Conservation (phyloP, 2,888 invertebrate genomes). For the Ennomos quercinarius region DNA sequence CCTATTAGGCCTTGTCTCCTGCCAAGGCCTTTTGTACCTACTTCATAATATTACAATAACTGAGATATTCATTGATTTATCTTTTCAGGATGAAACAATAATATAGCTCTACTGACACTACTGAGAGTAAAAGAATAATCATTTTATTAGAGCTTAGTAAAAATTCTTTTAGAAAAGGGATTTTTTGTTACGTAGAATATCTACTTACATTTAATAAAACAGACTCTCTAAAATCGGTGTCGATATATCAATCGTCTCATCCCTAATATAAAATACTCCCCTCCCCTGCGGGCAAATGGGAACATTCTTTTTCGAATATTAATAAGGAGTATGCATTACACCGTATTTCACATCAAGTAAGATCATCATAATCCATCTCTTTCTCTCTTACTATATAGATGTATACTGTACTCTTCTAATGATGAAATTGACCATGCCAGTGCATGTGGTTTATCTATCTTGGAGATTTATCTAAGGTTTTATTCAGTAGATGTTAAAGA, state of each 20-base stretch:
- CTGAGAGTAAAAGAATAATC: too few relatives aligned
- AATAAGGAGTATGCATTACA: conserved; percentile 82
- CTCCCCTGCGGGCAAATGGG: conserved; percentile 72
- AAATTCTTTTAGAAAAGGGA: too few relatives aligned
- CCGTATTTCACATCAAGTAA: conserved; percentile 80
- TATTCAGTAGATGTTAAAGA: conserved; percentile 5
- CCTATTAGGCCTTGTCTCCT: too few relatives aligned
- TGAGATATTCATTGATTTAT: too few relatives aligned
- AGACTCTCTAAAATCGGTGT: conserved; percentile 27
- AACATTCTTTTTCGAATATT: conserved; percentile 83
- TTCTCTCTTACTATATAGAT: conserved; percentile 43
- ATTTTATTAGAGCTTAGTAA: too few relatives aligned
- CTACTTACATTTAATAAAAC: too few relatives aligned
- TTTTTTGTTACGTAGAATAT: too few relatives aligned
- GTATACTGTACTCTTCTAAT: conserved; percentile 56
- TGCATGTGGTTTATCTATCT: conserved; percentile 53
- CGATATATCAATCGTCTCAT: conserved; percentile 45
- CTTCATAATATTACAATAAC: too few relatives aligned
- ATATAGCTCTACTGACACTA: too few relatives aligned
- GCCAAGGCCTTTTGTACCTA: too few relatives aligned
- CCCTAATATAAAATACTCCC: conserved; percentile 69
- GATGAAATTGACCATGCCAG: conserved; percentile 57
- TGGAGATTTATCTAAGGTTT: conserved; percentile 52
- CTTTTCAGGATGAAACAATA: too few relatives aligned
- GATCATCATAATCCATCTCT: conserved; percentile 58